These are phyloP conservation scores for Coregonus ussuriensis DNA, from an alignment of 2,797 vertebrate species.

Conservation along the genomic window DNA sequence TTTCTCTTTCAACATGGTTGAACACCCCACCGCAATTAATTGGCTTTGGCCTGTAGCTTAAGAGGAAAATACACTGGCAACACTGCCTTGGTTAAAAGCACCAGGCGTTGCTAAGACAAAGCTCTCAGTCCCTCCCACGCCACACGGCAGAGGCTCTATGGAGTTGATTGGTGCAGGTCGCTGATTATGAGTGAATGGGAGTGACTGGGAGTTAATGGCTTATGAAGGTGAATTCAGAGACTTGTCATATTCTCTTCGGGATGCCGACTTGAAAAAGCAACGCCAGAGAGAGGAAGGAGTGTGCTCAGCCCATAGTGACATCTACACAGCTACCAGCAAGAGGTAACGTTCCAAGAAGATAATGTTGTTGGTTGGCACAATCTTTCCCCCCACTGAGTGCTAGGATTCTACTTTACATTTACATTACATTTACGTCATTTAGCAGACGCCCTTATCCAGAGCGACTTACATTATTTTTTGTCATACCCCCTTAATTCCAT, in stretches of 20 bases:
- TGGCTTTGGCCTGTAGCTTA: constrained; percentile 36
- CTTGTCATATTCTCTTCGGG: background rate
- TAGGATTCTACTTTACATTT: background rate
- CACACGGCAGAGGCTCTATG: constrained; percentile 39
- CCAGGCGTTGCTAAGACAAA: constrained; percentile 50
- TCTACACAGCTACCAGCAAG: background rate
- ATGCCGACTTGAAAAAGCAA: background rate
- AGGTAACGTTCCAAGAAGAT: background rate
- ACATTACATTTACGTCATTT: too few species aligned
- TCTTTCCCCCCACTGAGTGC: background rate
- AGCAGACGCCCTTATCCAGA: too few species aligned
- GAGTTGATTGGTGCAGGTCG: constrained; percentile 51
- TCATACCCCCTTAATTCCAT: background rate
- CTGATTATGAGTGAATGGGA: constrained; percentile 12
- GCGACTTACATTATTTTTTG: too few species aligned
- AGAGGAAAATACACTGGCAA: constrained; percentile 42
- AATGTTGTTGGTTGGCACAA: background rate
- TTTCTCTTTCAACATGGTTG: constrained; percentile 42
- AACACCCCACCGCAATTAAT: constrained; percentile 41
- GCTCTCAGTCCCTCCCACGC: constrained; percentile 28
- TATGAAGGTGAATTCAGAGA: background rate
- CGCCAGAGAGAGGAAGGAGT: too few species aligned
- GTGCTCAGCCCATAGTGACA: background rate
- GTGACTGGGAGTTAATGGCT: background rate
- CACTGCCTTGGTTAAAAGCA: constrained; percentile 26